Conservation (phyloP, 2,113 vertebrate species). For the human region DNA sequence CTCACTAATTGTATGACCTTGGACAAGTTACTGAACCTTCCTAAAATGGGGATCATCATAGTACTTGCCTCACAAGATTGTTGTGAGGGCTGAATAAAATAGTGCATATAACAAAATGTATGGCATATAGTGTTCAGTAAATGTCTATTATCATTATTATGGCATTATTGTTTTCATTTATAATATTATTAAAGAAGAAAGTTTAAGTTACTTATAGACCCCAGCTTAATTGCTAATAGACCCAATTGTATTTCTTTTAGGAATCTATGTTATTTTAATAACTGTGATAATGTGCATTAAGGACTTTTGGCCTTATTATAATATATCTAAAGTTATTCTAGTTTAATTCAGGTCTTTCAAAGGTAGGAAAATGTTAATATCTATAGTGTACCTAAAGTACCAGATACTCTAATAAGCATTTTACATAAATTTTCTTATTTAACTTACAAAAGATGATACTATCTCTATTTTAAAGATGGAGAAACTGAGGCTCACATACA, state of each 20-base stretch:
- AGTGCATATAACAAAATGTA: not conserved
- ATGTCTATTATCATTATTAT: not conserved
- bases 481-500: not conserved
- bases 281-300: not conserved
- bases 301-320: not conserved
- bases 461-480: not conserved
- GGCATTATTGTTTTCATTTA: slow-evolving; percentile 26
- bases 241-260: not conserved
- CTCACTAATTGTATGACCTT: not conserved
- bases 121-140: not conserved
- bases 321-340: not conserved
- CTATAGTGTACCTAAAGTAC: not conserved
- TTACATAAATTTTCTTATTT: not conserved
- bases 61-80: not conserved
- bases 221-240: not conserved
- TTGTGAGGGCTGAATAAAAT: not conserved
- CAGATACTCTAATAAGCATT: not conserved
- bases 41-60: not conserved
- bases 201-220: not conserved
- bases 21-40: slow-evolving; percentile 17
- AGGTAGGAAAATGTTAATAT: not conserved
- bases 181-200: slow-evolving; percentile 31
- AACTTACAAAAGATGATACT: slow-evolving; percentile 21
- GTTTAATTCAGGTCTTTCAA: slow-evolving; percentile 14
- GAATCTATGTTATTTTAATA: not conserved